phyloP scores from a whole-genome alignment of 1,140 invertebrate genomes.

The Drosophila nigrodunni region DNA sequence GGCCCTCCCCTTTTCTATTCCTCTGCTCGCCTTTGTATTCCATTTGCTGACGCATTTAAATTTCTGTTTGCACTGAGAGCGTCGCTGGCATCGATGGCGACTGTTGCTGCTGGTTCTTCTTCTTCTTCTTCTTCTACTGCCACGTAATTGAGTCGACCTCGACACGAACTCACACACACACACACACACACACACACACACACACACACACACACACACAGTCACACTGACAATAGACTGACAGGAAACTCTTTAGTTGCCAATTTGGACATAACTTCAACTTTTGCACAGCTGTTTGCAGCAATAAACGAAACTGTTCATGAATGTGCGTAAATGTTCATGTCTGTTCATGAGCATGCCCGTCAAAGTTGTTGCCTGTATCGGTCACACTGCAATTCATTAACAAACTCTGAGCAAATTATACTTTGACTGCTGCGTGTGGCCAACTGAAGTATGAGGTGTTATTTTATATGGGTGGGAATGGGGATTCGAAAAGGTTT shows the following conservation, averaged over 20 bases:
- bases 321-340: not conserved
- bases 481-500: too few relatives aligned
- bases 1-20: not conserved
- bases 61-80: slow-evolving; percentile 67
- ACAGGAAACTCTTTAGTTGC: slow-evolving; percentile 10
- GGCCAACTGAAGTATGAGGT: too few relatives aligned
- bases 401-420: too few relatives aligned
- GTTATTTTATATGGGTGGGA: too few relatives aligned
- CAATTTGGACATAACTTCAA: slow-evolving; percentile 28
- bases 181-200: slow-evolving; percentile 18
- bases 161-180: slow-evolving; percentile 10
- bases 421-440: too few relatives aligned
- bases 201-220: slow-evolving; percentile 16
- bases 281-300: slow-evolving; percentile 13
- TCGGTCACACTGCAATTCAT: too few relatives aligned
- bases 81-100: slow-evolving; percentile 49
- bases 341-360: not conserved
- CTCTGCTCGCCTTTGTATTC: slow-evolving; percentile 45
- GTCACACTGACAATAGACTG: slow-evolving; percentile 1
- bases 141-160: slow-evolving; percentile 46
- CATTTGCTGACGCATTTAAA: slow-evolving; percentile 79
- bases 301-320: slow-evolving; percentile 1
- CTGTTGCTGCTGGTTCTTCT: slow-evolving; percentile 36
- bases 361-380: too few relatives aligned
- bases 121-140: slow-evolving; percentile 9